Base-by-base conservation (phyloP, 2,888 invertebrate genomes). In the Herminia tarsipennalis region DNA sequence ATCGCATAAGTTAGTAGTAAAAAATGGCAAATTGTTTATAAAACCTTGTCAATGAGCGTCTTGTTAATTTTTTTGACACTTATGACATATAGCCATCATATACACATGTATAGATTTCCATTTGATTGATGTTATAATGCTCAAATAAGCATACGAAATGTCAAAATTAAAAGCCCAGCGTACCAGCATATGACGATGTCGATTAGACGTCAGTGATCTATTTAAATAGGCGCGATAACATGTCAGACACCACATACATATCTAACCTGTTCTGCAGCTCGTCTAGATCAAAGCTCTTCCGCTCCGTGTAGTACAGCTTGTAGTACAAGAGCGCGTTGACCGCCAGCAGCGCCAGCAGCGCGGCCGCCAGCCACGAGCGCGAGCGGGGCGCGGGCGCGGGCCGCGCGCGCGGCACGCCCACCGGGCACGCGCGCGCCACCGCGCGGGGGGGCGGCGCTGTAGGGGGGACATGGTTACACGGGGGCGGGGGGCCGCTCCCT, bases 321-420 rank as follows among this genome's bases (percentile, higher is more conserved):
- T 96, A 95, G 92, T 97, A 97, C 49, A 98, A 93, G 80, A 96
- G 92, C 57, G 95, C 95, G 76, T 95, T 94, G 59, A 95, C 67
- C 27, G 93, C 83, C 48, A 92, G 75, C 68, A 92, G 74, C 56
- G 81, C 39, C 70, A 96, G 85, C 67, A 96, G 87, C 57, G 95
- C 92, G 60, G 93, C 92, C 57, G 93, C 86, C 70, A 95, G 89
- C 82, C 83, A 83, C 14, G 57, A 21, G 1, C 42, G n/a, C n/a
- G n/a, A 41, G 43, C 53, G 57, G 51, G 48, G 52, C 89, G 82
- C 84, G 81, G 17, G 54, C 22, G 1, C 36, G 41, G 42, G 56
- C 57, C 52, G 3, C 17, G 16, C 18, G 25, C 29, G 33, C 22
- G 38, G 63, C 78, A 67, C 17, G 46, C 38, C 10, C n/a, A n/a